Evolutionary conservation across 2,888 invertebrate species (phyloP).

Genomic region (Omphaloscelis lunosa): DNA sequence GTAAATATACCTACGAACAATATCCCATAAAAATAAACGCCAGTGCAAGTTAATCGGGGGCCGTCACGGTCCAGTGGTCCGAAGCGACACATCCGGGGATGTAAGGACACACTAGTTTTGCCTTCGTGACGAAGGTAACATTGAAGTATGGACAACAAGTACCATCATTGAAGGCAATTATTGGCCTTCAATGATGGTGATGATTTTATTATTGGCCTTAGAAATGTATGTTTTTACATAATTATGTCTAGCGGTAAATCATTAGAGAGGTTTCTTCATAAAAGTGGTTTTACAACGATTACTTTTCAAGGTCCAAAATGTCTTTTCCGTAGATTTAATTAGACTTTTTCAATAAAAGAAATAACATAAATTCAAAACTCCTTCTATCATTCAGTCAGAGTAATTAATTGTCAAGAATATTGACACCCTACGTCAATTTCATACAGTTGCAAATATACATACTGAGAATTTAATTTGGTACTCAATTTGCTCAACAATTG

Average conservation of each 20-base stretch:
- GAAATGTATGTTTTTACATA: background rate
- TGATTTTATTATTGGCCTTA: too few species aligned
- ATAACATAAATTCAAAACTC: too few species aligned
- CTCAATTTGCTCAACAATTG: background rate
- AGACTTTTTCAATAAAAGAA: background rate
- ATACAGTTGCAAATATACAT: background rate
- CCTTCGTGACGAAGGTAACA: constrained; percentile 11
- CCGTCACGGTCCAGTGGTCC: constrained; percentile 77
- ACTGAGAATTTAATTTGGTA: background rate
- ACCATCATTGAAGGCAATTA: background rate
- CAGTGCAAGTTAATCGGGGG: constrained; percentile 72
- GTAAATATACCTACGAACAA: constrained; percentile 28
- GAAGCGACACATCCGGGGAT: constrained; percentile 80
- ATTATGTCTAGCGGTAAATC: background rate
- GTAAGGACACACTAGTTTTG: constrained; percentile 39
- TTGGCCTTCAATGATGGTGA: too few species aligned
- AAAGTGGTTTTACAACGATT: background rate
- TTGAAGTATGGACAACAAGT: constrained; percentile 13
- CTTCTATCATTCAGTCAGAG: background rate
- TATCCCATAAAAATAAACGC: constrained; percentile 73
- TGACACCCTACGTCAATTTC: background rate
- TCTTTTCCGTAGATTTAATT: background rate
- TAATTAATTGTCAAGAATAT: background rate
- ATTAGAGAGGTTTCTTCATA: background rate
- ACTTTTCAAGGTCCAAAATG: background rate